Percentiles rank a stretch among this genome's conserved stretches.
Evolutionary conservation across 2,888 invertebrate genomes (phyloP).

Genomic region (Drosophila colorata): DNA sequence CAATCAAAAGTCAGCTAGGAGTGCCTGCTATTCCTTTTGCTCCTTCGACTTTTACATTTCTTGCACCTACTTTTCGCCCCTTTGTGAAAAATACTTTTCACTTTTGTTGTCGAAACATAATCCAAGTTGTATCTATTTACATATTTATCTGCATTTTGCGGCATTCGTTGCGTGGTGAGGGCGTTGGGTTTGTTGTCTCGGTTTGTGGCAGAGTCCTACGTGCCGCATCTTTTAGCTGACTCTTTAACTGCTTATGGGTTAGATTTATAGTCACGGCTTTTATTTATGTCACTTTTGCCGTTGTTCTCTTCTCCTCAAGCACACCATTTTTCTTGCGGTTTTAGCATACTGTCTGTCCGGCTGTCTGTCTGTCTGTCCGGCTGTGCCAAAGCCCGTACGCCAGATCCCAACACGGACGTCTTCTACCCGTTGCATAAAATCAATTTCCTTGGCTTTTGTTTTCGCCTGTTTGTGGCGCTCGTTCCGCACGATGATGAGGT

Average conservation of each 20-base stretch:
- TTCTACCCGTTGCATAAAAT: constrained; percentile 70
- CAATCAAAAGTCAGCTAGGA: constrained; percentile 29
- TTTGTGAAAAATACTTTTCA: constrained; percentile 55
- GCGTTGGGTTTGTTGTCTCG: neutral
- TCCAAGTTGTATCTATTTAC: constrained; percentile 75
- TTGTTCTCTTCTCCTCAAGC: constrained; percentile 32
- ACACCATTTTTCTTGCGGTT: constrained; percentile 43
- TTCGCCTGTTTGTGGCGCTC: constrained; percentile 19
- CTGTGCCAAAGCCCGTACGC: neutral
- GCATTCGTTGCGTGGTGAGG: constrained; percentile 27
- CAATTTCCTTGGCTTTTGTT: constrained; percentile 63
- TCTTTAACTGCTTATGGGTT: constrained; percentile 74
- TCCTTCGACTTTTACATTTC: neutral
- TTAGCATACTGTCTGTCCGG: constrained; percentile 20
- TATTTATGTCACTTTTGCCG: constrained; percentile 73
- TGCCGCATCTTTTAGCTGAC: constrained; percentile 67
- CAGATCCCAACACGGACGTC: constrained; percentile 16
- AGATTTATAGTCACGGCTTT: constrained; percentile 78
- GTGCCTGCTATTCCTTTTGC: neutral
- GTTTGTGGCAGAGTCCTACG: constrained; percentile 37
- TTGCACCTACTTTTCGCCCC: neutral
- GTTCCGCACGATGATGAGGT: constrained; percentile 63
- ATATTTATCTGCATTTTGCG: constrained; percentile 72
- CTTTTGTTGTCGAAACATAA: constrained; percentile 73
- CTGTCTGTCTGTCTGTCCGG: neutral